phyloP scores from a whole-genome alignment of 2,888 invertebrate genomes.

The Entomobrya multifasciata region DNA sequence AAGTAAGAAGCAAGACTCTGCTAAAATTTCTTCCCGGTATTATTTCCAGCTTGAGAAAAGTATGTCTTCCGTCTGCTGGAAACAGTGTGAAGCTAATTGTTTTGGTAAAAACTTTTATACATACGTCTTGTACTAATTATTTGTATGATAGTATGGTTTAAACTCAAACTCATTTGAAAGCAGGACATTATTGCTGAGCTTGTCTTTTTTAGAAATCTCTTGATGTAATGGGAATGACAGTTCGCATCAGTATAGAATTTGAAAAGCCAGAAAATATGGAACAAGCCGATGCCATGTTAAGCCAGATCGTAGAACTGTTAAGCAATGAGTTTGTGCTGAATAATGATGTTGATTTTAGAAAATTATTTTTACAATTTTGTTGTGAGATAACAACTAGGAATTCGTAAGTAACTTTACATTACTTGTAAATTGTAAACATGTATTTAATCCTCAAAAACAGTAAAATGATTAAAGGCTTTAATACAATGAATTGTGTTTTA shows the following conservation, averaged over 20 bases:
- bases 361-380: conserved; percentile 54
- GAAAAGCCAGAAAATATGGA: conserved; percentile 37
- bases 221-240: conserved; percentile 38
- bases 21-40: conserved; percentile 78
- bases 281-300: conserved; percentile 64
- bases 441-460: neutral
- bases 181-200: neutral
- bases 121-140: no score
- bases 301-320: conserved; percentile 54
- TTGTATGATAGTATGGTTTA: no score
- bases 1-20: conserved; percentile 55
- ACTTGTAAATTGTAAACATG: neutral
- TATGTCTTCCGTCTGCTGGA: conserved; percentile 63
- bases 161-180: no score
- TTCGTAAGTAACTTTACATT: conserved; percentile 4
- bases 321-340: conserved; percentile 63
- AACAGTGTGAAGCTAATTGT: conserved; percentile 60
- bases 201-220: conserved; percentile 59
- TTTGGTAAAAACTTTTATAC: neutral
- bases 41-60: conserved; percentile 65
- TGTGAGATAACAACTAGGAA: conserved; percentile 29
- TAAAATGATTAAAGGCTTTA: neutral
- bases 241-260: conserved; percentile 53
- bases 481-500: no score
- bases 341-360: conserved; percentile 38